phyloP scores from a whole-genome alignment of 2,113 vertebrate species.

The Syngnathoides biaculeatus region DNA sequence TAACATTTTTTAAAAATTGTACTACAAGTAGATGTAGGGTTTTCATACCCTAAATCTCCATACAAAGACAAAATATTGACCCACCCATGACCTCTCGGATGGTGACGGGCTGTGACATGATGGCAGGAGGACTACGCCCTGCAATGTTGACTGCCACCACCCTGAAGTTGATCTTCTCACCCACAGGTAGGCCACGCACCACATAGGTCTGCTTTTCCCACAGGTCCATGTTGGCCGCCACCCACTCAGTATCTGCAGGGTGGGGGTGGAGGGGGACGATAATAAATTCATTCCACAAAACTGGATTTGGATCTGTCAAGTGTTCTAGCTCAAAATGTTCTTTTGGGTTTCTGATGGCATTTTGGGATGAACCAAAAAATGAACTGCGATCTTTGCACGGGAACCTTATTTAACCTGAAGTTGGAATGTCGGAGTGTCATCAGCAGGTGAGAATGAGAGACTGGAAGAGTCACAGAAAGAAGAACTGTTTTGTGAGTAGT shows the following conservation, averaged over 20 bases:
- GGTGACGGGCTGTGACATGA: conserved; percentile 78
- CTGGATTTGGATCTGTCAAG: not conserved
- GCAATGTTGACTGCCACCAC: conserved; percentile 82
- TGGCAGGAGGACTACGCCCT: conserved; percentile 76
- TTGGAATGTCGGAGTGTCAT: too few relatives aligned
- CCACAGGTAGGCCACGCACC: conserved; percentile 80
- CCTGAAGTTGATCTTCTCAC: conserved; percentile 82
- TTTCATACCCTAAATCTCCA: not conserved
- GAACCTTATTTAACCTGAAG: too few relatives aligned
- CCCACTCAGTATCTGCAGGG: conserved; percentile 78
- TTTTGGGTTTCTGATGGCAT: not conserved
- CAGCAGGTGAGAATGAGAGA: too few relatives aligned
- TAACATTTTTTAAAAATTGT: too few relatives aligned
- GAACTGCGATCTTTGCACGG: too few relatives aligned
- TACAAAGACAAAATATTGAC: conserved; percentile 20
- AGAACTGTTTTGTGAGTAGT: not conserved
- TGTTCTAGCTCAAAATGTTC: not conserved
- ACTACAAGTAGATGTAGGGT: too few relatives aligned
- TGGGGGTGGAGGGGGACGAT: not conserved
- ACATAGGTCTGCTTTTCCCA: conserved; percentile 77
- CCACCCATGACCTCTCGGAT: conserved; percentile 85
- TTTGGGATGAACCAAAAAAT: not conserved
- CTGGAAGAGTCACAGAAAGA: too few relatives aligned
- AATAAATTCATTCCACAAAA: conserved; percentile 19
- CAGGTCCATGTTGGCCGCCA: conserved; percentile 73